These are phyloP conservation scores for Parus major DNA, from an alignment of 2,113 vertebrate genomes.

Conservation along the genomic window DNA sequence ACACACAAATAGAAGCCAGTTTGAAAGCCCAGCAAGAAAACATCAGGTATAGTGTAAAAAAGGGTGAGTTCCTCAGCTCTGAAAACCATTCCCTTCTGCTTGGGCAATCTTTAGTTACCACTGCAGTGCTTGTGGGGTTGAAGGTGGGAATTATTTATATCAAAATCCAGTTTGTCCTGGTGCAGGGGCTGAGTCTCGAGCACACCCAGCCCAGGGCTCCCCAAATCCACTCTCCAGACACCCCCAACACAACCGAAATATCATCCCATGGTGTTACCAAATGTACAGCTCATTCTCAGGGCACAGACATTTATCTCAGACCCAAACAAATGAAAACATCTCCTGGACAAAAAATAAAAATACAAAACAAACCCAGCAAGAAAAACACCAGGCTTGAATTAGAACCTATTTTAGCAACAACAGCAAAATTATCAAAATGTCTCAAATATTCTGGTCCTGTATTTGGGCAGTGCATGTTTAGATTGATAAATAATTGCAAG, in stretches of 20 bases:
- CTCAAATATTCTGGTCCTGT: neutral
- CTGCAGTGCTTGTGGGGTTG: neutral
- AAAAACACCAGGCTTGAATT: neutral
- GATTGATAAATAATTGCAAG: neutral
- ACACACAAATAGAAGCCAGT: neutral
- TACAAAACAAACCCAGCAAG: neutral
- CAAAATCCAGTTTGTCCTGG: neutral
- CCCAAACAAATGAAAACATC: neutral
- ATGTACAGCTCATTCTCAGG: neutral
- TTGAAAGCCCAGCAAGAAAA: neutral
- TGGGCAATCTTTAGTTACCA: neutral
- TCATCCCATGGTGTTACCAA: neutral
- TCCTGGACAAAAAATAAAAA: neutral
- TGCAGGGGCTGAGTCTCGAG: neutral
- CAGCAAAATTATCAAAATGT: neutral
- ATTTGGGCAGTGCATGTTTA: neutral
- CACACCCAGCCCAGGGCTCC: no score
- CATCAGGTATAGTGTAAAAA: neutral
- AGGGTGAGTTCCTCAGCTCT: neutral
- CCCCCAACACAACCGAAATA: neutral
- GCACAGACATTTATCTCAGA: neutral
- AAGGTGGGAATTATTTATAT: accelerated
- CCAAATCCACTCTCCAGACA: accelerated
- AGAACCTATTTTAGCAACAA: neutral
- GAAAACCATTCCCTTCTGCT: neutral